These are phyloP conservation scores for Dolichallabes microphthalmus DNA, from an alignment of 2,113 vertebrate species.

Conservation along the genomic window DNA sequence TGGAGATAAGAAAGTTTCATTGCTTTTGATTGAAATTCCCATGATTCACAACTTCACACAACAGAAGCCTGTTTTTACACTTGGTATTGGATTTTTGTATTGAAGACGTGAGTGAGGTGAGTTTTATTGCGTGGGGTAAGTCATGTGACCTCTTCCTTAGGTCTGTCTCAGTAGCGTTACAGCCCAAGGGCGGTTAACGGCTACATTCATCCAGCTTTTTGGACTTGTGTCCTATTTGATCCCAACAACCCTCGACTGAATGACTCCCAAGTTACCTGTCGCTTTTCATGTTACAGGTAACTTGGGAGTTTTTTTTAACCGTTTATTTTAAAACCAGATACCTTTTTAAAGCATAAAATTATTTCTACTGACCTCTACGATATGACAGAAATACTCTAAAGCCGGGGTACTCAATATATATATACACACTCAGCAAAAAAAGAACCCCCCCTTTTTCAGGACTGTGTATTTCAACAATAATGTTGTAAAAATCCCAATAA, in stretches of 20 bases:
- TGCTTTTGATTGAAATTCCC: slow-evolving; percentile 30
- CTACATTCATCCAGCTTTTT: background rate
- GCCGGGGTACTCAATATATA: no score
- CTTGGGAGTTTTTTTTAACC: background rate
- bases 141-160: background rate
- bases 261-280: background rate
- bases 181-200: background rate
- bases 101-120: background rate
- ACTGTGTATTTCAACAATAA: no score
- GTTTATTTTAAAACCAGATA: background rate
- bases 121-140: background rate
- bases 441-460: no score
- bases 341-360: background rate
- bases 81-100: background rate
- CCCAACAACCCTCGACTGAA: background rate
- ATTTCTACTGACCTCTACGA: no score
- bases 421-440: no score
- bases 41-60: background rate
- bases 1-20: slow-evolving; percentile 41
- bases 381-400: no score
- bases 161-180: background rate
- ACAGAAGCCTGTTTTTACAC: background rate
- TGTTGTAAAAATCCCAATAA: no score
- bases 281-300: no score
- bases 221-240: background rate